These are phyloP conservation scores for Eupithecia vulgata DNA, from an alignment of 2,888 invertebrate species.

Conservation along the genomic window DNA sequence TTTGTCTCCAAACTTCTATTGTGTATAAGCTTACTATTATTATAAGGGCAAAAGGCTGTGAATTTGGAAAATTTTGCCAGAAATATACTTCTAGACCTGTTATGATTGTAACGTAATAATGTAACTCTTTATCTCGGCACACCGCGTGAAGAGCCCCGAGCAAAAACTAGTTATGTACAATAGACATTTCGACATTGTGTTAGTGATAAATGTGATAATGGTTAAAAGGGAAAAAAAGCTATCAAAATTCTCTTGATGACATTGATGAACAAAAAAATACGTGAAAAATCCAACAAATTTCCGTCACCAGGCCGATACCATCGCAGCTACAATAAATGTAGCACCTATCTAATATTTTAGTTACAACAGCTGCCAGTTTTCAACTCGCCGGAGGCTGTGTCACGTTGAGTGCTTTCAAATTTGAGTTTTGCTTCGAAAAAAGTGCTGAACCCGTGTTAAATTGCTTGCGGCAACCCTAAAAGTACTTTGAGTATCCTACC, in stretches of 20 bases:
- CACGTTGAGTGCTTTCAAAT: slow-evolving; percentile 34
- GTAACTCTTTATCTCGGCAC: neutral
- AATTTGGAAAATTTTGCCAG: too few relatives aligned
- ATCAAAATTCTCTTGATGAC: neutral
- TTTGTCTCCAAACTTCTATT: neutral
- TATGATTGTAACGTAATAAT: too few relatives aligned
- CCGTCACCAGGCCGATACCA: neutral
- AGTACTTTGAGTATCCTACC: slow-evolving; percentile 3
- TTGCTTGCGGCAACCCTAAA: slow-evolving; percentile 27
- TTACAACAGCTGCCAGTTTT: slow-evolving; percentile 44
- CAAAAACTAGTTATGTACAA: neutral
- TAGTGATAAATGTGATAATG: too few relatives aligned
- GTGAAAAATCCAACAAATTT: neutral
- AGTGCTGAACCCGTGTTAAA: slow-evolving; percentile 23
- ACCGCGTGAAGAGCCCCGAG: neutral
- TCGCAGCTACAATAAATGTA: slow-evolving; percentile 1
- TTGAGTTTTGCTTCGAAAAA: slow-evolving; percentile 31
- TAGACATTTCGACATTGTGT: neutral
- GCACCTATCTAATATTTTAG: slow-evolving; percentile 17
- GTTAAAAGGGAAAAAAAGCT: neutral
- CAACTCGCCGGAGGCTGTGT: slow-evolving; percentile 26
- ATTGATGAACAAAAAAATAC: neutral
- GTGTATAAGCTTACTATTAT: neutral
- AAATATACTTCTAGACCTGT: too few relatives aligned
- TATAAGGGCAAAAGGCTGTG: neutral